Percentiles rank a stretch among this genome's conserved stretches.
Evolutionary conservation across 2,888 invertebrate species (phyloP).

Genomic region (Adineta ricciae): DNA sequence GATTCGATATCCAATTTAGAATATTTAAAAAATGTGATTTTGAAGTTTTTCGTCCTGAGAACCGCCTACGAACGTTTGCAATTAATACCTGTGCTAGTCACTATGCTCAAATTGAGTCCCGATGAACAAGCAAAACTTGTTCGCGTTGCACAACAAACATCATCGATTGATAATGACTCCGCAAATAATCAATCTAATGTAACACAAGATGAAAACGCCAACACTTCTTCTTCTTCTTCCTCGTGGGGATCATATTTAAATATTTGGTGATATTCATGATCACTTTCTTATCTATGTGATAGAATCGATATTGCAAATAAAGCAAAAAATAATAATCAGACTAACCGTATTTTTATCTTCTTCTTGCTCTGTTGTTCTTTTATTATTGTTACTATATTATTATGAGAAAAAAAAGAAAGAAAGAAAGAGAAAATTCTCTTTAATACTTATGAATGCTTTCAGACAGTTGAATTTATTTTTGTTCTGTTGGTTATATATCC

Average conservation of each 20-base stretch:
- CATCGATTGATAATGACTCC: neutral
- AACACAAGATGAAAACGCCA: neutral
- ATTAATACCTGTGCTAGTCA: conserved; percentile 81
- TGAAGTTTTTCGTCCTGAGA: conserved; percentile 79
- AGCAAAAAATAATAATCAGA: neutral
- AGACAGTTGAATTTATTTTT: neutral
- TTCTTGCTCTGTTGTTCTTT: neutral
- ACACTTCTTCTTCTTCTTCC: neutral
- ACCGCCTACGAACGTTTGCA: conserved; percentile 75
- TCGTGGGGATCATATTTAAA: neutral
- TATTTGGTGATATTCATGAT: neutral
- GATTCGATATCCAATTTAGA: conserved; percentile 70
- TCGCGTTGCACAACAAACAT: neutral
- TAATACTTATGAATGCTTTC: neutral
- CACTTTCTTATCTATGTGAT: neutral
- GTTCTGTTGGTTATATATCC: neutral
- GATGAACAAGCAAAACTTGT: conserved; percentile 57
- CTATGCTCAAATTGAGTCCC: conserved; percentile 76
- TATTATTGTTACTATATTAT: neutral
- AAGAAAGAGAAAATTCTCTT: neutral
- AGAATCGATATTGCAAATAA: neutral
- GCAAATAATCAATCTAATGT: neutral
- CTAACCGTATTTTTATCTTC: neutral
- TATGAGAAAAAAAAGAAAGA: neutral
- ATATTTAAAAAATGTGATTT: conserved; percentile 83